These are phyloP conservation scores for Drosophila hydei DNA, from an alignment of 1,140 invertebrate species.

Conservation along the genomic window DNA sequence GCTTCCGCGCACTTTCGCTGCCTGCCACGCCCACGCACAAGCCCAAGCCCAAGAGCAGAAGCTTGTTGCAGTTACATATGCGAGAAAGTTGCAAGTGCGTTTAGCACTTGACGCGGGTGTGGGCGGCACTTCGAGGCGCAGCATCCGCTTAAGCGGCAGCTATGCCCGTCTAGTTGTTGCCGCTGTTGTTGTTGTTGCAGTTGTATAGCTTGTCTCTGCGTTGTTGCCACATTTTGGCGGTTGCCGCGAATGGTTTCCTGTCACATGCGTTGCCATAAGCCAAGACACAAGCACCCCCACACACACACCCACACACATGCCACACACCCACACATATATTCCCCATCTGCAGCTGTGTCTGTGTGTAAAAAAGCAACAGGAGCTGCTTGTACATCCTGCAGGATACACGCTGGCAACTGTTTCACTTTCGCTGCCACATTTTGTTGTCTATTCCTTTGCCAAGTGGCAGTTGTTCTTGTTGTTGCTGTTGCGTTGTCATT, in stretches of 20 bases:
- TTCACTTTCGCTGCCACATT: constrained; percentile 68
- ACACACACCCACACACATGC: neutral
- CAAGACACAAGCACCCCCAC: constrained; percentile 53
- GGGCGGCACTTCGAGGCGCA: constrained; percentile 34
- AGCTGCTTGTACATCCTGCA: constrained; percentile 56
- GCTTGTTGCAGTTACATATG: constrained; percentile 60
- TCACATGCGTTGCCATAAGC: constrained; percentile 68
- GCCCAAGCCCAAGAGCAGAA: constrained; percentile 23
- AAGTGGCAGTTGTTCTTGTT: constrained; percentile 31
- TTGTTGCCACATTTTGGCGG: constrained; percentile 78
- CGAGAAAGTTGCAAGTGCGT: constrained; percentile 74
- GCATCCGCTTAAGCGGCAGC: constrained; percentile 59
- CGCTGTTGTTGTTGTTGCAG: constrained; percentile 10
- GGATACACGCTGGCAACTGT: constrained; percentile 68
- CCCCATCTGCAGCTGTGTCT: neutral
- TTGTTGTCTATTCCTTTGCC: constrained; percentile 23
- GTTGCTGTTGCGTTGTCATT: constrained; percentile 57
- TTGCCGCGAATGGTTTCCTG: constrained; percentile 76
- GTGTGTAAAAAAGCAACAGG: constrained; percentile 47
- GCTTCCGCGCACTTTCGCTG: constrained; percentile 79
- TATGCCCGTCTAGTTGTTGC: constrained; percentile 59
- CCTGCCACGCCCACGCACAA: neutral
- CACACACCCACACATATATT: neutral
- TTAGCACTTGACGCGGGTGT: constrained; percentile 56
- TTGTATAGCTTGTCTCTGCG: constrained; percentile 19